Conservation (phyloP, 2,797 vertebrate genomes). For the Sus cebifrons region DNA sequence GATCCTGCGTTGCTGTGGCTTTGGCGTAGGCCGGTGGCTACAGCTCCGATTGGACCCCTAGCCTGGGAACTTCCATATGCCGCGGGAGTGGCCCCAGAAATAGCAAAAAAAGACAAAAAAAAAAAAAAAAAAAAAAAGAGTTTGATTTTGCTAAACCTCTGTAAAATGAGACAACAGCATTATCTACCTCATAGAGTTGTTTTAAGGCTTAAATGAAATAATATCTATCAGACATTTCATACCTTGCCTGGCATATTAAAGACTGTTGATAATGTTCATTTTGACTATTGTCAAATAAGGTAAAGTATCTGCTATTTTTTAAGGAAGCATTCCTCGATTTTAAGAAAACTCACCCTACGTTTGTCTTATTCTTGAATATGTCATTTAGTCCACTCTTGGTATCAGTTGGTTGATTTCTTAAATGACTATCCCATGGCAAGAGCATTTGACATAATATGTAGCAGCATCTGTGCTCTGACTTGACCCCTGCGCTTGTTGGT, state of each 20-base stretch:
- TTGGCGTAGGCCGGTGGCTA: no score
- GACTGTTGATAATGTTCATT: not conserved
- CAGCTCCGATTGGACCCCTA: no score
- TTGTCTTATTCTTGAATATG: not conserved
- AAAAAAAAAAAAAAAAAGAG: no score
- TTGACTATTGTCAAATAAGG: slow-evolving; percentile 33
- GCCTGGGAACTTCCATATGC: no score
- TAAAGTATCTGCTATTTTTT: slow-evolving; percentile 51
- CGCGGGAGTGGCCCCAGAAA: no score
- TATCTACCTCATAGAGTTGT: not conserved
- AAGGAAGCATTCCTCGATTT: not conserved
- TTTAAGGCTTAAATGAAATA: not conserved
- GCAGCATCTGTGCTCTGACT: not conserved
- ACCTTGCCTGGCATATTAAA: not conserved
- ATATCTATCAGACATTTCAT: not conserved
- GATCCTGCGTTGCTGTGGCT: no score
- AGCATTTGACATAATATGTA: not conserved
- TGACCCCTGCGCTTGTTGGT: not conserved
- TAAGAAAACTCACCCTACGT: not conserved
- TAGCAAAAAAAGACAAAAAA: no score
- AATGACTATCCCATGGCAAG: not conserved
- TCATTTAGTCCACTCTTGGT: not conserved
- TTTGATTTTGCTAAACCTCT: not conserved
- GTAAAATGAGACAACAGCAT: not conserved
- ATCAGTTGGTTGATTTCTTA: not conserved